These are phyloP conservation scores for Trachurus trachurus DNA, from an alignment of 2,797 vertebrate genomes.

Conservation along the genomic window DNA sequence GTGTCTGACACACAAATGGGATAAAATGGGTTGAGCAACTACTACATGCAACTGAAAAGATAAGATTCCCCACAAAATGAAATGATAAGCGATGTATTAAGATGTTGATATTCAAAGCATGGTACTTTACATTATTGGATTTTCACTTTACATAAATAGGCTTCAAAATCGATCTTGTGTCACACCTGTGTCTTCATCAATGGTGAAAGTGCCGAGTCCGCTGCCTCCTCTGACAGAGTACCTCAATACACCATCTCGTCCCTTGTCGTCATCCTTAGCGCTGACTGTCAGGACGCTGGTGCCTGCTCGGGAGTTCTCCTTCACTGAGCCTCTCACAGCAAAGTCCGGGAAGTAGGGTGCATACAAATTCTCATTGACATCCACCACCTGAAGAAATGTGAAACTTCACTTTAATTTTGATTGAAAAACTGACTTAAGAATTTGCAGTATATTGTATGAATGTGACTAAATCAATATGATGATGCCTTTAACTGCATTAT, in stretches of 20 bases:
- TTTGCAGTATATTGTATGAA: not conserved
- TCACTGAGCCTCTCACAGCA: slow-evolving; percentile 90
- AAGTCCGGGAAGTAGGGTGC: slow-evolving; percentile 92
- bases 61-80: slow-evolving; percentile 8
- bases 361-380: slow-evolving; percentile 96
- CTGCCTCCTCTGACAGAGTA: slow-evolving; percentile 95
- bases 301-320: slow-evolving; percentile 93
- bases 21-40: not conserved
- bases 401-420: slow-evolving; percentile 36
- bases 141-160: slow-evolving; percentile 76
- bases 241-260: slow-evolving; percentile 91
- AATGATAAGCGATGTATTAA: slow-evolving; percentile 27
- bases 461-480: not conserved
- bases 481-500: not conserved
- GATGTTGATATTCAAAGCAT: slow-evolving; percentile 55
- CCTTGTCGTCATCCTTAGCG: slow-evolving; percentile 93
- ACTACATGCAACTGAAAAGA: not conserved
- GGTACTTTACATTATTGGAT: slow-evolving; percentile 60
- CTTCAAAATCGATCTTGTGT: slow-evolving; percentile 72
- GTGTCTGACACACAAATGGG: slow-evolving; percentile 4
- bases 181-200: slow-evolving; percentile 97
- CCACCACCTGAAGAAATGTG: slow-evolving; percentile 83
- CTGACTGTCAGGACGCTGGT: slow-evolving; percentile 91
- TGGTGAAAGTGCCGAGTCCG: slow-evolving; percentile 93
- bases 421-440: not conserved